These are phyloP conservation scores for Mormoops blainvillei DNA, from an alignment of 2,113 vertebrate species.

Conservation along the genomic window DNA sequence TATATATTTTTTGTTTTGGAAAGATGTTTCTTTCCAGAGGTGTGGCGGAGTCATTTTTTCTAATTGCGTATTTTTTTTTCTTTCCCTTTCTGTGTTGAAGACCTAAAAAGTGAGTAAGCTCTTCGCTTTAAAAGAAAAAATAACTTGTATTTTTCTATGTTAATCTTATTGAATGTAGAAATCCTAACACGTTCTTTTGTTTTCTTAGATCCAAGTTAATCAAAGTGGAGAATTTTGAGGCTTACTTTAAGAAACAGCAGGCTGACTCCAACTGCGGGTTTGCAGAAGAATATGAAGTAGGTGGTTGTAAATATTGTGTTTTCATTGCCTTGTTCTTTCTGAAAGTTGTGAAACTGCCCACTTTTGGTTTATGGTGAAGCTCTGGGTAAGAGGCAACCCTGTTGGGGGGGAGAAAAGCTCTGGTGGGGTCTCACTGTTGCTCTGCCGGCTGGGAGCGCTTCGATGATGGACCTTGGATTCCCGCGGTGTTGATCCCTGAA, in stretches of 20 bases:
- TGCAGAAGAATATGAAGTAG: conserved; percentile 95
- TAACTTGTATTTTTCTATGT: not conserved
- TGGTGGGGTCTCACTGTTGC: not conserved
- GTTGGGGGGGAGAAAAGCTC: not conserved
- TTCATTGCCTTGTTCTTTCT: not conserved
- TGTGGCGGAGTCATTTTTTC: not conserved
- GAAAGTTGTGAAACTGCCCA: not conserved
- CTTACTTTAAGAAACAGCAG: conserved; percentile 91
- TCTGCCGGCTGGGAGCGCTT: rapidly evolving
- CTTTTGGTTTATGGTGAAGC: not conserved
- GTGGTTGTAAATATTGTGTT: not conserved
- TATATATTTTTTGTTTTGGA: not conserved
- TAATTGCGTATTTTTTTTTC: conserved; percentile 56
- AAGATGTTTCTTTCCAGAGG: not conserved
- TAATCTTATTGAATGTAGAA: not conserved
- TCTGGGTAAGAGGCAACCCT: not conserved
- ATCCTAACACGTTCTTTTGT: not conserved
- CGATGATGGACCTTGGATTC: not conserved
- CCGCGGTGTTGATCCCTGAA: not conserved
- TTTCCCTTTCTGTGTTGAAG: conserved; percentile 69
- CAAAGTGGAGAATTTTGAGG: conserved; percentile 88
- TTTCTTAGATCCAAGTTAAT: conserved; percentile 82
- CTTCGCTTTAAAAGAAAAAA: not conserved
- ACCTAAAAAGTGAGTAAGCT: conserved; percentile 83
- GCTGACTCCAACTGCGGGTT: conserved; percentile 96